These are phyloP conservation scores for Bombyx huttoni DNA, from an alignment of 2,888 invertebrate species.

Conservation along the genomic window DNA sequence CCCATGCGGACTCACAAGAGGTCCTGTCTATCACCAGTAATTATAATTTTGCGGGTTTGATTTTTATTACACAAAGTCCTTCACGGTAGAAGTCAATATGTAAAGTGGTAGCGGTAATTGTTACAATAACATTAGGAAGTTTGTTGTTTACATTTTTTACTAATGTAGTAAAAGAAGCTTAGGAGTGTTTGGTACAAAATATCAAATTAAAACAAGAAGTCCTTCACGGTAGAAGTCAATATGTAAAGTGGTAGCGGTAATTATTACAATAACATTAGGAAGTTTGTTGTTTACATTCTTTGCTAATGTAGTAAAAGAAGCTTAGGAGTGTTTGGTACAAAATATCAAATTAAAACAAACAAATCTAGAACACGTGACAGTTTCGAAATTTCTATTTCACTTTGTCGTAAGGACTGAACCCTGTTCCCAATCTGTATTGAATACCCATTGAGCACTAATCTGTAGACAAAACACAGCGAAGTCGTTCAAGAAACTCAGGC, in stretches of 20 bases:
- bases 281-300: too few species aligned
- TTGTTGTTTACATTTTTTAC: too few species aligned
- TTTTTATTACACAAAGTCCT: too few species aligned
- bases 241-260: too few species aligned
- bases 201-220: neutral
- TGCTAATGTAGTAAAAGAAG: neutral
- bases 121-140: too few species aligned
- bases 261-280: too few species aligned
- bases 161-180: neutral
- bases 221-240: too few species aligned
- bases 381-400: neutral
- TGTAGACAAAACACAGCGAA: slow-evolving; percentile 37
- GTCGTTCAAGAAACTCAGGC: slow-evolving; percentile 39
- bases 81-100: too few species aligned
- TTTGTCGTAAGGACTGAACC: neutral
- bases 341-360: neutral
- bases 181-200: neutral
- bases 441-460: slow-evolving; percentile 9
- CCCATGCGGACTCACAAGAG: too few species aligned
- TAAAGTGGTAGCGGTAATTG: too few species aligned
- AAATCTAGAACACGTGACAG: neutral
- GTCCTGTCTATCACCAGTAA: too few species aligned
- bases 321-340: neutral
- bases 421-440: slow-evolving; percentile 11
- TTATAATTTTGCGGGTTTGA: too few species aligned